Percentiles rank a stretch among this genome's conserved stretches.
Evolutionary conservation across 1,140 invertebrate species (phyloP).

Genomic region (Drosophila setifemur): DNA sequence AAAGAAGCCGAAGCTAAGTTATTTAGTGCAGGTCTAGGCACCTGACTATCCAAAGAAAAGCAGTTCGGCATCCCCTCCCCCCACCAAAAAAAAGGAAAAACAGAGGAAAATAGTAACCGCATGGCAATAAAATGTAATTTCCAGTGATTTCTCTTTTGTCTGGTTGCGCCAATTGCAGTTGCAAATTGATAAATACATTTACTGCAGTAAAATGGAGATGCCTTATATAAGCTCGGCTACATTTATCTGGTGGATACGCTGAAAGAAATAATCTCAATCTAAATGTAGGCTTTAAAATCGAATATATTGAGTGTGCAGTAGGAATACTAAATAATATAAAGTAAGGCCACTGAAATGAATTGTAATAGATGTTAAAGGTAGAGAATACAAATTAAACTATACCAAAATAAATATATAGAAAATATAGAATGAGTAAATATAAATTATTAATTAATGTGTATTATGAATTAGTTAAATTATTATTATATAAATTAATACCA

Average conservation of each 20-base stretch:
- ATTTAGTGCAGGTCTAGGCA: slow-evolving; percentile 26
- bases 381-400: no score
- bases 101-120: slow-evolving; percentile 3
- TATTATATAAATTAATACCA: no score
- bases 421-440: no score
- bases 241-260: slow-evolving; percentile 1
- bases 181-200: slow-evolving; percentile 79
- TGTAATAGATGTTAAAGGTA: no score
- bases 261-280: slow-evolving; percentile 1
- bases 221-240: slow-evolving; percentile 2
- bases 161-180: slow-evolving; percentile 52
- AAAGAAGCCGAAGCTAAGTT: slow-evolving; percentile 15
- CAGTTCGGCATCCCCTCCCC: background rate
- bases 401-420: no score
- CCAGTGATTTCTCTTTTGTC: slow-evolving; percentile 70
- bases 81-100: background rate
- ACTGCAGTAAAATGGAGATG: slow-evolving; percentile 41
- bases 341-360: no score
- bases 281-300: background rate
- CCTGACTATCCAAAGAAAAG: slow-evolving; percentile 19
- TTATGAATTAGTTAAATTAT: no score
- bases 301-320: no score
- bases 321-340: no score
- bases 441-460: no score
- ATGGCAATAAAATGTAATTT: slow-evolving; percentile 72